These are phyloP conservation scores for Phalacrocorax aristotelis DNA, from an alignment of 2,113 vertebrate genomes.

Conservation along the genomic window DNA sequence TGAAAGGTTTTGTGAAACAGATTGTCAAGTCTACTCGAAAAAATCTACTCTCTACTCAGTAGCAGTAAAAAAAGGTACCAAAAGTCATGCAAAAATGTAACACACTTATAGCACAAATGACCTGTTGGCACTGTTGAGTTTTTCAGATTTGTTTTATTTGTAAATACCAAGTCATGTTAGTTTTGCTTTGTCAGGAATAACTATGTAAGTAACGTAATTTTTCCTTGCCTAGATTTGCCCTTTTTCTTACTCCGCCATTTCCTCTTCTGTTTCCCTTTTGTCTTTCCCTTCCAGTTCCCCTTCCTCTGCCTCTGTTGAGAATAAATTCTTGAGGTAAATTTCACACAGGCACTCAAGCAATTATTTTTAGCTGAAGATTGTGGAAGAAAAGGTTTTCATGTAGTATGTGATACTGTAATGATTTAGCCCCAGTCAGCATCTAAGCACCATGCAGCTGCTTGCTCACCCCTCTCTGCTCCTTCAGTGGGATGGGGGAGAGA, in stretches of 20 bases:
- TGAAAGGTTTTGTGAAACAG: background rate
- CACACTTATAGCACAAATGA: background rate
- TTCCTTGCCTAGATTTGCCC: background rate
- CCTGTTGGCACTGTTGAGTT: background rate
- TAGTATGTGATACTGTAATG: background rate
- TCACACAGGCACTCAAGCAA: background rate
- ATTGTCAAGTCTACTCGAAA: background rate
- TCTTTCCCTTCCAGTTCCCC: accelerated
- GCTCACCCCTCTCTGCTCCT: no score
- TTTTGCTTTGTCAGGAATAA: background rate
- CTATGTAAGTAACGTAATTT: background rate
- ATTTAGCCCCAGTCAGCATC: no score
- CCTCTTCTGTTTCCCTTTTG: no score
- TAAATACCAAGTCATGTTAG: background rate
- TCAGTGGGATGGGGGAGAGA: no score
- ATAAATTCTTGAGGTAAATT: background rate
- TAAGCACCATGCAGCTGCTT: no score
- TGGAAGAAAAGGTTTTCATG: background rate
- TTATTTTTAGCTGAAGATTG: background rate
- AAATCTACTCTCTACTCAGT: background rate
- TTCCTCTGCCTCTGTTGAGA: background rate
- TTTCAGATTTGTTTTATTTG: background rate
- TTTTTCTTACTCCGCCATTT: no score
- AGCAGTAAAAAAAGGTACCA: background rate
- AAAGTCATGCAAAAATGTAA: background rate